These are phyloP conservation scores for Plebejus anna DNA, from an alignment of 2,888 invertebrate species.

Conservation along the genomic window DNA sequence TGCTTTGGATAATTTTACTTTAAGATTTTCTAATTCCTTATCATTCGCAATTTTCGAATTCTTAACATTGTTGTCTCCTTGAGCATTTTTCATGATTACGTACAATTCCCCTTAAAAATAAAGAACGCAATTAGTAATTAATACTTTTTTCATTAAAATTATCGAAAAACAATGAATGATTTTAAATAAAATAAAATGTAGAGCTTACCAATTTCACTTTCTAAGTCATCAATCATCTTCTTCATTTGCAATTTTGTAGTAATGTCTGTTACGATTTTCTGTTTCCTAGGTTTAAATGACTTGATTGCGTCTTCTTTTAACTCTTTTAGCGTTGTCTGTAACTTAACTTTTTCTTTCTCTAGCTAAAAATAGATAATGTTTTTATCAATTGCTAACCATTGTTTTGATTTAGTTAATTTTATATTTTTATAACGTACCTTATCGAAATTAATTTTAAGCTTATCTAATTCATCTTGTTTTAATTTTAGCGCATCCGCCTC, in stretches of 20 bases:
- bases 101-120: slow-evolving; percentile 76
- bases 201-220: slow-evolving; percentile 87
- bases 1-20: slow-evolving; percentile 69
- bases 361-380: slow-evolving; percentile 52
- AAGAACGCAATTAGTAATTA: not conserved
- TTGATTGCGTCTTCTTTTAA: slow-evolving; percentile 83
- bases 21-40: slow-evolving; percentile 76
- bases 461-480: slow-evolving; percentile 76
- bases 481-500: slow-evolving; percentile 66
- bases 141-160: not conserved
- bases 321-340: slow-evolving; percentile 82
- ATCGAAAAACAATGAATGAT: not conserved
- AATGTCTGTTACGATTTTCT: slow-evolving; percentile 86
- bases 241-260: slow-evolving; percentile 87
- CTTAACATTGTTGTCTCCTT: slow-evolving; percentile 72
- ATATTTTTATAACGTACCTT: slow-evolving; percentile 50
- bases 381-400: not conserved
- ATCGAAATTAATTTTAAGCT: slow-evolving; percentile 74
- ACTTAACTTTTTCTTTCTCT: slow-evolving; percentile 83
- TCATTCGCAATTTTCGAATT: slow-evolving; percentile 68
- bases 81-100: slow-evolving; percentile 81
- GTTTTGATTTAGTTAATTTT: not conserved
- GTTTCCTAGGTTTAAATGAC: slow-evolving; percentile 84
- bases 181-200: not conserved
- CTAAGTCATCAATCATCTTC: slow-evolving; percentile 92